Conservation (phyloP, 1,140 invertebrate genomes). For the Bombyx mandarina region DNA sequence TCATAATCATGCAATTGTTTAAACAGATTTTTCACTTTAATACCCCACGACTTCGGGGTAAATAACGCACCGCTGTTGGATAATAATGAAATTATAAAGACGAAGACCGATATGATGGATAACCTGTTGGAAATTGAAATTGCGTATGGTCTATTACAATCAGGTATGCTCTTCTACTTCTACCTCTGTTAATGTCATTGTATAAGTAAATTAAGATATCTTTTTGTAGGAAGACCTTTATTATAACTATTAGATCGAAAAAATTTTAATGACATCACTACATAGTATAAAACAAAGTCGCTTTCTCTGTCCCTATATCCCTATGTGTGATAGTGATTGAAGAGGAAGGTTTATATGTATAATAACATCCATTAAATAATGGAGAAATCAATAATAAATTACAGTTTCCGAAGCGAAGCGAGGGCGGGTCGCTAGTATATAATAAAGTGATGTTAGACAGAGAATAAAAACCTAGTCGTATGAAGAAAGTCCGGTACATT, state of each 20-base stretch:
- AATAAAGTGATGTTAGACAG: background rate
- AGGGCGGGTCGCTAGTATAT: too few species aligned
- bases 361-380: too few species aligned
- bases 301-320: too few species aligned
- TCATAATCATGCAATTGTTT: slow-evolving; percentile 10
- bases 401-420: too few species aligned
- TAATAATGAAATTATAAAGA: slow-evolving; percentile 82
- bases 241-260: too few species aligned
- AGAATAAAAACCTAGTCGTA: background rate
- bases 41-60: slow-evolving; percentile 95
- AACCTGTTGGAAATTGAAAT: slow-evolving; percentile 95
- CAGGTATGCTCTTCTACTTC: slow-evolving; percentile 29
- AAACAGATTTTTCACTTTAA: slow-evolving; percentile 87
- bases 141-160: slow-evolving; percentile 89
- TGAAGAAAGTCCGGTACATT: too few species aligned
- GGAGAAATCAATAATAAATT: too few species aligned
- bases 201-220: background rate
- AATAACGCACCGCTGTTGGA: slow-evolving; percentile 87
- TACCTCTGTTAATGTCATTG: background rate
- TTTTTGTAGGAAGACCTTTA: background rate
- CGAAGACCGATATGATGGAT: slow-evolving; percentile 94
- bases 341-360: too few species aligned
- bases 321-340: too few species aligned
- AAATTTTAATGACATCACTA: too few species aligned
- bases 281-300: too few species aligned